These are phyloP conservation scores for Caenorhabditis sp. DNA, from an alignment of 2,888 invertebrate genomes.

Conservation along the genomic window DNA sequence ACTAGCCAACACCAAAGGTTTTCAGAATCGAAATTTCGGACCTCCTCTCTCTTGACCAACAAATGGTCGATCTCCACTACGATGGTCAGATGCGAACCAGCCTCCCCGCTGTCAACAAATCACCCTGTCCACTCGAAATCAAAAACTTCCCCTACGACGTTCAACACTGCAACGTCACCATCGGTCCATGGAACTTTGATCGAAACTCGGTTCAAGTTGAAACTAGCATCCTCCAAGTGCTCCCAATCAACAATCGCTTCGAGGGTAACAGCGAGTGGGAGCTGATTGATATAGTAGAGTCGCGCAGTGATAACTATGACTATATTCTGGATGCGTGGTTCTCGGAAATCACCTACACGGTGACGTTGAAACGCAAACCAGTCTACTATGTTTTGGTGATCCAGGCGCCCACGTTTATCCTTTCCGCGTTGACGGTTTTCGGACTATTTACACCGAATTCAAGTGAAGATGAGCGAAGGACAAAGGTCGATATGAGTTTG, in stretches of 20 bases:
- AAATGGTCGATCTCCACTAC: conserved; percentile 45
- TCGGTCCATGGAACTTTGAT: conserved; percentile 53
- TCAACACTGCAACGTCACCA: conserved; percentile 40
- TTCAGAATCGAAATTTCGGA: conserved; percentile 41
- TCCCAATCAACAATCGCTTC: conserved; percentile 12
- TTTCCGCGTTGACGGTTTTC: conserved; percentile 53
- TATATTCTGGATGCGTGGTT: conserved; percentile 19
- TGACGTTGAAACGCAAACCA: conserved; percentile 42
- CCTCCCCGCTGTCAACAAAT: conserved; percentile 40
- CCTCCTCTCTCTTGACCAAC: conserved; percentile 20
- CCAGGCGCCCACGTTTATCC: conserved; percentile 56
- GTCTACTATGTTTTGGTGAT: conserved; percentile 52
- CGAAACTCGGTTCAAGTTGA: conserved; percentile 23
- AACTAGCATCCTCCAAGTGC: conserved; percentile 14
- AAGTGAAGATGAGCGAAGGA: conserved; percentile 40
- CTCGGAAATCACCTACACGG: conserved; percentile 27
- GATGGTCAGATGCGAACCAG: conserved; percentile 44
- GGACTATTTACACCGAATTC: conserved; percentile 57
- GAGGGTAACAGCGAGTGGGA: conserved; percentile 60
- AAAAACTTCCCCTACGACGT: conserved; percentile 54
- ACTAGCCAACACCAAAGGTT: too few relatives aligned
- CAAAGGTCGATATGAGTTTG: conserved; percentile 43
- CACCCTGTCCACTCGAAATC: conserved; percentile 45
- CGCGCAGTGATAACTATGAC: conserved; percentile 33
- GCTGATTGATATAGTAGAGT: conserved; percentile 24